Evolutionary conservation across 2,113 vertebrate species (phyloP).

Genomic region (Sebastes schlegelii): DNA sequence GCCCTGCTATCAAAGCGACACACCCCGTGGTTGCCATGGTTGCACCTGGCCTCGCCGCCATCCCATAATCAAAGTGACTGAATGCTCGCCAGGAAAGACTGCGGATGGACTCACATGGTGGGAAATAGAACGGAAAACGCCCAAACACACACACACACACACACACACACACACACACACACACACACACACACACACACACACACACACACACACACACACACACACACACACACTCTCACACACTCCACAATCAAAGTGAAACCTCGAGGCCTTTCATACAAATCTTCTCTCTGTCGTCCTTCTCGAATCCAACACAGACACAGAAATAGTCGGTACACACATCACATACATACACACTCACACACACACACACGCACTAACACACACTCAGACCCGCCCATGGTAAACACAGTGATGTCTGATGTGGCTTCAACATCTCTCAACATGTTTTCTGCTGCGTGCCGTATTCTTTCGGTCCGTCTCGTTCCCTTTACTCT

Average conservation of each 20-base stretch:
- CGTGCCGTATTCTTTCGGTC: neutral
- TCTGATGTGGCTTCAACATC: conserved; percentile 65
- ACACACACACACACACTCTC: neutral
- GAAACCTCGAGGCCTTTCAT: neutral
- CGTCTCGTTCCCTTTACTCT: neutral
- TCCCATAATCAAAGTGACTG: conserved; percentile 36
- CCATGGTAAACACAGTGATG: conserved; percentile 43
- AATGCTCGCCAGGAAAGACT: neutral
- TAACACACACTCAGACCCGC: conserved; percentile 34
- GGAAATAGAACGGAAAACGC: conserved; percentile 27
- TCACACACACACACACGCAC: conserved; percentile 21
- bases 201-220: neutral
- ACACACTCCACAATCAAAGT: neutral
- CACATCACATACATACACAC: neutral
- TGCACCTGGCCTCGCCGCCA: conserved; percentile 13
- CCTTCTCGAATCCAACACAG: neutral
- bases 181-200: neutral
- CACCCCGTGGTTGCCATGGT: conserved; percentile 57
- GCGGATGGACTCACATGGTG: neutral
- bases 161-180: conserved; percentile 7
- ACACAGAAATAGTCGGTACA: too few relatives aligned
- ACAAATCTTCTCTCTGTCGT: neutral
- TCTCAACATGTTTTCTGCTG: conserved; percentile 53
- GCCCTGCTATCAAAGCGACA: conserved; percentile 20
- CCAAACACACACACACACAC: neutral